phyloP scores from a whole-genome alignment of 2,888 invertebrate species.

The Agriotes lineatus region DNA sequence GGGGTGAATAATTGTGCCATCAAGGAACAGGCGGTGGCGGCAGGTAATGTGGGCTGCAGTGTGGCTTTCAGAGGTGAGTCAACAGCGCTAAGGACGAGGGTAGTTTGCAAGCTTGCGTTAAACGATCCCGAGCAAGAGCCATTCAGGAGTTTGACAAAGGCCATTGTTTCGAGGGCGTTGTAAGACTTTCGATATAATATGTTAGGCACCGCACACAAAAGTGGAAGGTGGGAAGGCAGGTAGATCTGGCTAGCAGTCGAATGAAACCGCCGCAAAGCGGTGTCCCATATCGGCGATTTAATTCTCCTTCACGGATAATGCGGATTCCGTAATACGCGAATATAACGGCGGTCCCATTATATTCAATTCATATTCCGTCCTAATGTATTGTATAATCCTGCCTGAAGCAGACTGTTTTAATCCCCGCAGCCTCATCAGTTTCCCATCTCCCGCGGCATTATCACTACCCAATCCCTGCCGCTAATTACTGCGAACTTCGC shows the following conservation, averaged over 20 bases:
- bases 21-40: conserved; percentile 51
- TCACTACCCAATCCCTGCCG: conserved; percentile 61
- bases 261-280: background rate
- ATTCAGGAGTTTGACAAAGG: conserved; percentile 44
- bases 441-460: conserved; percentile 63
- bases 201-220: background rate
- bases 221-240: background rate
- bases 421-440: conserved; percentile 64
- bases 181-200: conserved; percentile 33
- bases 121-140: conserved; percentile 44
- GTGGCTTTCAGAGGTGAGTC: conserved; percentile 33
- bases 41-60: conserved; percentile 47
- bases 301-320: conserved; percentile 28
- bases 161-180: conserved; percentile 39
- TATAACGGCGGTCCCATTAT: conserved; percentile 51
- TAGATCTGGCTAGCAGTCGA: background rate
- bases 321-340: conserved; percentile 26
- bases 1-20: conserved; percentile 58
- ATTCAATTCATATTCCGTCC: conserved; percentile 58
- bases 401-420: conserved; percentile 57
- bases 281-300: conserved; percentile 28
- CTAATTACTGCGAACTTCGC: conserved; percentile 64
- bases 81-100: conserved; percentile 28
- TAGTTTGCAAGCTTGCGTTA: conserved; percentile 40
- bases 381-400: conserved; percentile 61